Conservation (phyloP, 1,140 invertebrate genomes). For the Telenomus remus region DNA sequence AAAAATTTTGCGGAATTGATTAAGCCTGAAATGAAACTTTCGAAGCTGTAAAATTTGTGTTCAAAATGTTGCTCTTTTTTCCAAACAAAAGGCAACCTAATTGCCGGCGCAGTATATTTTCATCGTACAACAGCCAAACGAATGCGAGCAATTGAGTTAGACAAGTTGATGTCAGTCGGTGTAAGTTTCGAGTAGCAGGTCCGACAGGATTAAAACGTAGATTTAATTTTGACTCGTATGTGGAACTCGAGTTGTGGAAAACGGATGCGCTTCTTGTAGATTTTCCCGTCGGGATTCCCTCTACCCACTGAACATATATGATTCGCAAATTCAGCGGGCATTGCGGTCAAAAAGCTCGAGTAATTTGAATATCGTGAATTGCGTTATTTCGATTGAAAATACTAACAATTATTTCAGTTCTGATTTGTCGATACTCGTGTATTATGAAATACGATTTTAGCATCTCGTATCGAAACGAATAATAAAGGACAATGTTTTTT, state of each 20-base stretch:
- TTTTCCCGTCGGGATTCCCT: constrained; percentile 25
- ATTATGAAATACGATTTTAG: too few relatives aligned
- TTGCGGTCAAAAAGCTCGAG: constrained; percentile 4
- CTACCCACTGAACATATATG: constrained; percentile 41
- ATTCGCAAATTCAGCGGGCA: constrained; percentile 26
- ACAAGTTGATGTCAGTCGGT: constrained; percentile 25
- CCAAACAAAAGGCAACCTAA: constrained; percentile 9
- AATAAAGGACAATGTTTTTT: too few relatives aligned
- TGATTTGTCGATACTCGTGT: neutral
- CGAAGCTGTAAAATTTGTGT: too few relatives aligned
- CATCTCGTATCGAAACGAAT: neutral
- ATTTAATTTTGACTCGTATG: constrained; percentile 42
- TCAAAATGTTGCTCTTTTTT: neutral
- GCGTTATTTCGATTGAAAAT: too few relatives aligned
- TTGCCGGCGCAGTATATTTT: constrained; percentile 6
- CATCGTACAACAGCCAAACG: constrained; percentile 8
- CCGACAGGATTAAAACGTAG: constrained; percentile 40
- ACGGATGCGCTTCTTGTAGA: constrained; percentile 36
- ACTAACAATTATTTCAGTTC: too few relatives aligned
- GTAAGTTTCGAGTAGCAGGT: constrained; percentile 32
- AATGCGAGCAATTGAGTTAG: constrained; percentile 33
- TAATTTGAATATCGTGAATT: too few relatives aligned
- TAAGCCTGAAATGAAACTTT: too few relatives aligned
- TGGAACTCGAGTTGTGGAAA: constrained; percentile 29
- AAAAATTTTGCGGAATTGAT: too few relatives aligned